A percentile compares a stretch with the other conserved stretches of the same genome.
Evolutionary conservation across 2,797 vertebrate species (phyloP).

Genomic region (Oophaga sylvatica): DNA sequence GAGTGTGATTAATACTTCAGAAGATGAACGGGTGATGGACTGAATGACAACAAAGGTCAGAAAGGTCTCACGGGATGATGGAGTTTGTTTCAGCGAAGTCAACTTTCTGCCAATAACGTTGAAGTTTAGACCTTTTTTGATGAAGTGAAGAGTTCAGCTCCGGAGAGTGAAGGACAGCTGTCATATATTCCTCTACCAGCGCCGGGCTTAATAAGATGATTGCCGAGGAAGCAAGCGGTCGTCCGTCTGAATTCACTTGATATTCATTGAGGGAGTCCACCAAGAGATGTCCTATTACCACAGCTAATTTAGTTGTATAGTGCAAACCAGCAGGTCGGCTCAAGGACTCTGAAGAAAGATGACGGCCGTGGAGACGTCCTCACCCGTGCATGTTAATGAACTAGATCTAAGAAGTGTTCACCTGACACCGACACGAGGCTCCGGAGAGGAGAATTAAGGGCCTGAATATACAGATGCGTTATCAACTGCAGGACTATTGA

Average conservation of each 20-base stretch:
- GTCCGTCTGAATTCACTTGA: constrained; percentile 33
- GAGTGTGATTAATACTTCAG: not conserved
- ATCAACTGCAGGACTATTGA: not conserved
- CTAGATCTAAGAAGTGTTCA: not conserved
- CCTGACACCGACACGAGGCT: not conserved
- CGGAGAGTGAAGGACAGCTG: constrained; percentile 44
- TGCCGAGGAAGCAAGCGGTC: not conserved
- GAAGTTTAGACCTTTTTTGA: constrained; percentile 2
- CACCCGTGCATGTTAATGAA: constrained; percentile 28
- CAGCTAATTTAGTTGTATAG: constrained; percentile 37
- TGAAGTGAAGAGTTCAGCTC: constrained; percentile 18
- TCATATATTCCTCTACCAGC: constrained; percentile 15
- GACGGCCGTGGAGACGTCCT: not conserved
- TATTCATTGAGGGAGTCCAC: constrained; percentile 44
- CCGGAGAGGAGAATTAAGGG: not conserved
- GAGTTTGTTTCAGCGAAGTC: not conserved
- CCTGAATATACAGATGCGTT: not conserved
- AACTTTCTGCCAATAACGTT: not conserved
- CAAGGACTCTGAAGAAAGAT: constrained; percentile 40
- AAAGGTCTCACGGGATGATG: not conserved
- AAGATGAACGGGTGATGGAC: not conserved
- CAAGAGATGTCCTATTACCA: constrained; percentile 42
- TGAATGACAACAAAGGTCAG: not conserved
- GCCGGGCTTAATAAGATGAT: constrained; percentile 32
- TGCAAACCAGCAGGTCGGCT: constrained; percentile 36